A percentile compares a stretch with the other conserved stretches of the same genome.
Evolutionary conservation across 2,797 vertebrate genomes (phyloP).

Genomic region (Valencia hispanica): DNA sequence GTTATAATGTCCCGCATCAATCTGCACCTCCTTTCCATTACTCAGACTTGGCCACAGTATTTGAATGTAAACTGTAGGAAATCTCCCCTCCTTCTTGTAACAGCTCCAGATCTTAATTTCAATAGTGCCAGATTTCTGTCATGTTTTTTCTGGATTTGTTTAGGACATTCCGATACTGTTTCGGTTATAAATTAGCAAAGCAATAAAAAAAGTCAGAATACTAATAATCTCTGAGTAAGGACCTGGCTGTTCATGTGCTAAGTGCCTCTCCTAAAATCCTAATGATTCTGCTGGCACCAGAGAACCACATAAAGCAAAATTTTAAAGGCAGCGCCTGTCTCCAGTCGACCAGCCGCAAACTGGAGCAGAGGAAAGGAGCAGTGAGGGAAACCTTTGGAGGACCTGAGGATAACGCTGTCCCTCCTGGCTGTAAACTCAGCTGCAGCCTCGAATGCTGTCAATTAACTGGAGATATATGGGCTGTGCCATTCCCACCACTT

Average conservation of each 20-base stretch:
- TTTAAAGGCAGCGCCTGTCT: constrained; percentile 66
- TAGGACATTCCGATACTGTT: constrained; percentile 18
- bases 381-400: constrained; percentile 54
- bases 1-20: not conserved
- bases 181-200: constrained; percentile 51
- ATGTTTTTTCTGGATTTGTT: constrained; percentile 3
- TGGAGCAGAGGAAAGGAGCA: constrained; percentile 37
- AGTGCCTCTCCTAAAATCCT: constrained; percentile 76
- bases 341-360: constrained; percentile 53
- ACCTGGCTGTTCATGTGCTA: constrained; percentile 71
- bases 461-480: constrained; percentile 69
- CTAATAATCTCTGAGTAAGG: constrained; percentile 65
- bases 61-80: not conserved
- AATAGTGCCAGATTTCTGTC: not conserved
- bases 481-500: constrained; percentile 68
- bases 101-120: not conserved
- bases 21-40: not conserved
- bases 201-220: constrained; percentile 46
- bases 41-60: not conserved
- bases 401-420: constrained; percentile 47
- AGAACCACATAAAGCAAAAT: constrained; percentile 54
- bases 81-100: not conserved
- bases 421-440: constrained; percentile 65
- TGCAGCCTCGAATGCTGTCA: constrained; percentile 56
- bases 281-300: constrained; percentile 73